phyloP scores from a whole-genome alignment of 2,113 vertebrate genomes.

The Cynopterus brachyotis region DNA sequence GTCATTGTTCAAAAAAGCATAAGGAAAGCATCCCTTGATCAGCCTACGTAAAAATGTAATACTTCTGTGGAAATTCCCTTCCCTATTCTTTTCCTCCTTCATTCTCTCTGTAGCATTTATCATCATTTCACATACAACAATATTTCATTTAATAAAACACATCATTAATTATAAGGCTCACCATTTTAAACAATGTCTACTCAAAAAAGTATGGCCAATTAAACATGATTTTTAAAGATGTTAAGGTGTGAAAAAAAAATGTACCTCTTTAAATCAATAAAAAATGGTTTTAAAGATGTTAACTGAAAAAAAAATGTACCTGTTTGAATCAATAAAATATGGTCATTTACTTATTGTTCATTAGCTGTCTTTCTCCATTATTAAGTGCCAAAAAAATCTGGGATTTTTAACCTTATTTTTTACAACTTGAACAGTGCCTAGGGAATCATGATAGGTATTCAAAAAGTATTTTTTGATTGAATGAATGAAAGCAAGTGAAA shows the following conservation, averaged over 20 bases:
- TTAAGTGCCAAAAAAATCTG: not conserved
- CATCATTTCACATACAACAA: not conserved
- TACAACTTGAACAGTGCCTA: not conserved
- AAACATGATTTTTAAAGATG: constrained; percentile 5
- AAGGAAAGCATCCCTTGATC: not conserved
- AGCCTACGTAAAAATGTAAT: not conserved
- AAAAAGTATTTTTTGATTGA: not conserved
- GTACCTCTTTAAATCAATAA: no score
- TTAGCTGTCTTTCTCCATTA: not conserved
- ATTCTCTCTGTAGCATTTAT: not conserved
- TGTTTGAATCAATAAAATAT: constrained; percentile 3
- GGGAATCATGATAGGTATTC: not conserved
- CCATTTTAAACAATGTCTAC: not conserved
- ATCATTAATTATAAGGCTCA: not conserved
- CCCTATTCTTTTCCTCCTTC: not conserved
- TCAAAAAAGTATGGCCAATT: not conserved
- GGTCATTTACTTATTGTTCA: not conserved
- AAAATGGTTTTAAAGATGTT: not conserved
- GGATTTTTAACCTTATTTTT: not conserved
- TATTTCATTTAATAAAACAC: constrained; percentile 18
- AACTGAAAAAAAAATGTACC: not conserved
- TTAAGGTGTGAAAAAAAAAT: not conserved
- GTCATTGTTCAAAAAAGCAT: not conserved
- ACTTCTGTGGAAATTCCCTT: not conserved
- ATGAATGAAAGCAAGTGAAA: not conserved